Conservation (phyloP, 2,888 invertebrate species). For the Himalopsyche japonica region DNA sequence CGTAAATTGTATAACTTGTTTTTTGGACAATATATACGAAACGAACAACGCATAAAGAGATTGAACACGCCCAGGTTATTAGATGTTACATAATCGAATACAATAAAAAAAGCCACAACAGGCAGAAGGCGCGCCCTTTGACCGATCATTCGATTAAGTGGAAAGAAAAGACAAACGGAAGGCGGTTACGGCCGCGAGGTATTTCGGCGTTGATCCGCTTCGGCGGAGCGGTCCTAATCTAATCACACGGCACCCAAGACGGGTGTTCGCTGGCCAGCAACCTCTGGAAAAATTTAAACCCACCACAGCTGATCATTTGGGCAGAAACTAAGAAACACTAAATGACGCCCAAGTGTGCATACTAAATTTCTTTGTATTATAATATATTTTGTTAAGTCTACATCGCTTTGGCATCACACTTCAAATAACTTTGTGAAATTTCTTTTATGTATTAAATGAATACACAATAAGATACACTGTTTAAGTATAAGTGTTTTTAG, state of each 20-base stretch:
- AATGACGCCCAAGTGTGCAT: too few species aligned
- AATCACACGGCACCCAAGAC: neutral
- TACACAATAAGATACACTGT: too few species aligned
- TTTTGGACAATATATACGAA: neutral
- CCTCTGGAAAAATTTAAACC: neutral
- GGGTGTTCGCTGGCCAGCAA: neutral
- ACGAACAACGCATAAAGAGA: neutral
- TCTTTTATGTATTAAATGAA: too few species aligned
- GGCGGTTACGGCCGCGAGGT: neutral
- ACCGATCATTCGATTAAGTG: neutral
- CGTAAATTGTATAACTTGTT: neutral
- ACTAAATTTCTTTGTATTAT: too few species aligned
- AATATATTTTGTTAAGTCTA: too few species aligned
- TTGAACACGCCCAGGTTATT: neutral
- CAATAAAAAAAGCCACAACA: neutral
- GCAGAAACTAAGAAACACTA: too few species aligned
- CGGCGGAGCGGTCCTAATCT: neutral
- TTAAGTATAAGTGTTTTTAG: too few species aligned
- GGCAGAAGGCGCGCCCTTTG: neutral
- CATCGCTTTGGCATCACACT: too few species aligned
- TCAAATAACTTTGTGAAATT: too few species aligned
- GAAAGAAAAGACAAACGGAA: neutral
- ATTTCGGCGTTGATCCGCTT: neutral
- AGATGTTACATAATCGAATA: neutral
- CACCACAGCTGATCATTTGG: too few species aligned